Conservation (phyloP, 1,140 invertebrate species). For the Pectinophora gossypiella region DNA sequence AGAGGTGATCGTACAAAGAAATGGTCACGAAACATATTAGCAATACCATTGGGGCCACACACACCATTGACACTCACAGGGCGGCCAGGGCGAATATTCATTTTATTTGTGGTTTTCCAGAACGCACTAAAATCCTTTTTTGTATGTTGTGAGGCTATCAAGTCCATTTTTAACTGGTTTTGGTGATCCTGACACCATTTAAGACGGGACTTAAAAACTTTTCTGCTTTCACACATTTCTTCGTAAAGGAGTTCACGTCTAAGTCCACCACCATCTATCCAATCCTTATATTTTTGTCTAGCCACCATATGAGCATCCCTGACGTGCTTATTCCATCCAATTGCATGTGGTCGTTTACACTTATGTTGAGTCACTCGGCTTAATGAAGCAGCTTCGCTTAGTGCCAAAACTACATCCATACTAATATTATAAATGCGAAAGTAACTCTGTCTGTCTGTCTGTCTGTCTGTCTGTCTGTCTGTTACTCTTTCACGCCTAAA, state of each 20-base stretch:
- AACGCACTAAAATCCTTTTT: constrained; percentile 9
- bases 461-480: too few species aligned
- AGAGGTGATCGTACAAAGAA: too few species aligned
- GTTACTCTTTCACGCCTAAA: too few species aligned
- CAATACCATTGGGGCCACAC: not conserved
- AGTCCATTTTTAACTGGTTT: constrained; percentile 5
- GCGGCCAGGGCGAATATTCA: constrained; percentile 1
- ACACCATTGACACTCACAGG: constrained; percentile 1
- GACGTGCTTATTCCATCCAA: constrained; percentile 9
- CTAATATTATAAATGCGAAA: too few species aligned
- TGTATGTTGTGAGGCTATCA: not conserved
- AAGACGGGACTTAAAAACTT: constrained; percentile 1
- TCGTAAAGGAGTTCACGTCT: not conserved
- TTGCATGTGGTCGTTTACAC: not conserved
- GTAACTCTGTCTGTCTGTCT: too few species aligned
- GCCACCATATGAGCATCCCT: constrained; percentile 4
- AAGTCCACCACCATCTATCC: not conserved
- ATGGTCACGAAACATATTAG: not conserved
- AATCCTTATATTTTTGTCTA: not conserved
- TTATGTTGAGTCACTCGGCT: not conserved
- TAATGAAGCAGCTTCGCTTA: too few species aligned
- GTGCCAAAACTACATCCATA: too few species aligned
- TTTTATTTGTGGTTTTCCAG: too few species aligned
- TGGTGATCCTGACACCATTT: constrained; percentile 5
- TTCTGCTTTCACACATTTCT: not conserved